Evolutionary conservation across 2,888 invertebrate species (phyloP).

Genomic region (Thymelicus sylvestris): DNA sequence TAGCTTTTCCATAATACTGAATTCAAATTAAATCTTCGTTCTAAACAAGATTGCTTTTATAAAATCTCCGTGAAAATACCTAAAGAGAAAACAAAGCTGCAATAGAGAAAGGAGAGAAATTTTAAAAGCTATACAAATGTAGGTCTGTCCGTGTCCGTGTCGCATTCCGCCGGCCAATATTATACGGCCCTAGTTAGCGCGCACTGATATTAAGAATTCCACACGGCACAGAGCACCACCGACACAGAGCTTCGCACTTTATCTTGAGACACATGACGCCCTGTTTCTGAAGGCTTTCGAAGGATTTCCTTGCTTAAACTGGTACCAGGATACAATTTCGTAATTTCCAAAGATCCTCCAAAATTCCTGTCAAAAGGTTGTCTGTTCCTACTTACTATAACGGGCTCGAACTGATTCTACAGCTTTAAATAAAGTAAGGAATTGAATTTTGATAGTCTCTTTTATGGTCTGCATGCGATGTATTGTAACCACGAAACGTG

Average conservation of each 20-base stretch:
- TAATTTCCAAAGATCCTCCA: too few species aligned
- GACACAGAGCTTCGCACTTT: background rate
- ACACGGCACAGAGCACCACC: conserved; percentile 59
- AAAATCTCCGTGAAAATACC: conserved; percentile 16
- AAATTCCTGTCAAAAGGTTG: too few species aligned
- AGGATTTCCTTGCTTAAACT: too few species aligned
- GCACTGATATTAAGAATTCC: conserved; percentile 85
- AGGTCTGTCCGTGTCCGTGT: conserved; percentile 19
- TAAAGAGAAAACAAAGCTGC: conserved; percentile 21
- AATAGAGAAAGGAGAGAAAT: conserved; percentile 23
- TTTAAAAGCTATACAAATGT: conserved; percentile 38
- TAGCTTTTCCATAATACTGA: background rate
- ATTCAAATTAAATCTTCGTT: background rate
- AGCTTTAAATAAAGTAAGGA: too few species aligned
- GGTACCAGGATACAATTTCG: too few species aligned
- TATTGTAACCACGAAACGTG: too few species aligned
- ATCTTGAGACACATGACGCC: too few species aligned
- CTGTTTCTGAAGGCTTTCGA: too few species aligned
- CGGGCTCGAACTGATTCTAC: too few species aligned
- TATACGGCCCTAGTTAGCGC: conserved; percentile 82
- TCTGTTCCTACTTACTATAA: too few species aligned
- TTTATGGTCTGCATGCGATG: too few species aligned
- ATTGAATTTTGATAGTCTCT: too few species aligned
- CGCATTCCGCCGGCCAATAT: conserved; percentile 69
- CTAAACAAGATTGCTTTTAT: conserved; percentile 10